Percentiles rank a stretch among this genome's conserved stretches.
Evolutionary conservation across 2,797 vertebrate species (phyloP).

Genomic region (Arrhamphus sclerolepis): DNA sequence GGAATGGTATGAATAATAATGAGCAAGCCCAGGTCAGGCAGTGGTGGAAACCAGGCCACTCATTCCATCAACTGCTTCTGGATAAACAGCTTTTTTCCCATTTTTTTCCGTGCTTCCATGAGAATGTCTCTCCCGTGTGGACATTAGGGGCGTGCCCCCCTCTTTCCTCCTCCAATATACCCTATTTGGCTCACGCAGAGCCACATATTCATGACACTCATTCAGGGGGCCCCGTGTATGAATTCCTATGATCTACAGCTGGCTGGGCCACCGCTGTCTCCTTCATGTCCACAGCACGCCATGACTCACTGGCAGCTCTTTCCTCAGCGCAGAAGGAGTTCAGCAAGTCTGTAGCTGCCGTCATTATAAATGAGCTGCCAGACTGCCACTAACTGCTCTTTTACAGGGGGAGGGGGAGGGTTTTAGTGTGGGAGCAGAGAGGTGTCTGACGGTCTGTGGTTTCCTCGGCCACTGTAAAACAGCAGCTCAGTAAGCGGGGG

Average conservation of each 20-base stretch:
- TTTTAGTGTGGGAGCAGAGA: constrained; percentile 45
- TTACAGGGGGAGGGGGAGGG: constrained; percentile 39
- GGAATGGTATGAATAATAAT: constrained; percentile 69
- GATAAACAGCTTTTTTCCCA: constrained; percentile 56
- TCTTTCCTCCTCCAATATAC: constrained; percentile 28
- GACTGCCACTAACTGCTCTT: constrained; percentile 64
- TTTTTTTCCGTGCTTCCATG: constrained; percentile 58
- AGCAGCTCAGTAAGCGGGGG: constrained; percentile 44
- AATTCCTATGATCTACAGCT: constrained; percentile 51
- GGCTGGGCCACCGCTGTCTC: constrained; percentile 57
- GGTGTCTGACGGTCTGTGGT: constrained; percentile 59
- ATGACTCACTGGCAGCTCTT: constrained; percentile 70
- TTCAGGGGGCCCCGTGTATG: constrained; percentile 52
- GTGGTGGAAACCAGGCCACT: constrained; percentile 59
- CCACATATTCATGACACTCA: constrained; percentile 61
- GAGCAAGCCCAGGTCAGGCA: constrained; percentile 37
- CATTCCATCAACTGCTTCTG: constrained; percentile 48
- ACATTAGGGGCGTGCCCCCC: constrained; percentile 33
- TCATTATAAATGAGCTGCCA: constrained; percentile 77
- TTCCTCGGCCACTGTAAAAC: constrained; percentile 60
- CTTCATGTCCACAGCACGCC: constrained; percentile 65
- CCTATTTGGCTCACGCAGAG: constrained; percentile 62
- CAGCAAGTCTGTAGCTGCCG: constrained; percentile 67
- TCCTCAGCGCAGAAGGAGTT: constrained; percentile 61
- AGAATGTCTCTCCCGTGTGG: constrained; percentile 53